phyloP scores from a whole-genome alignment of 2,888 invertebrate species.

The Lasioglossum malachurum region DNA sequence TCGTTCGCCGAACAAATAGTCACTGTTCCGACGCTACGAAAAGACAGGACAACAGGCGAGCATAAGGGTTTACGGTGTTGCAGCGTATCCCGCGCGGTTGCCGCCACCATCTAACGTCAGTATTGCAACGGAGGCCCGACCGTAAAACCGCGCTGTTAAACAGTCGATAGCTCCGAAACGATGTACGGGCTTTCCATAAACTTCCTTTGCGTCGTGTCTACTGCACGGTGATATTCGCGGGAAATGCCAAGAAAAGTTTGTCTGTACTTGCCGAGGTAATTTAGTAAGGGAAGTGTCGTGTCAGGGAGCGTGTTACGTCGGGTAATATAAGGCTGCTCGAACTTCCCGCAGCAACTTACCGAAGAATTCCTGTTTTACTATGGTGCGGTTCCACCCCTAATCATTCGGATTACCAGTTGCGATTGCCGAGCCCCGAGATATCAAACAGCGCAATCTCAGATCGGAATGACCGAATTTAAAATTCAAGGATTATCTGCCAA shows the following conservation, averaged over 20 bases:
- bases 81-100: slow-evolving; percentile 63
- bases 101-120: slow-evolving; percentile 66
- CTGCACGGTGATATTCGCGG: slow-evolving; percentile 17
- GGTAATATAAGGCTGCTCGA: background rate
- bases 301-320: background rate
- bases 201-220: slow-evolving; percentile 40
- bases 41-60: slow-evolving; percentile 19
- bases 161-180: slow-evolving; percentile 57
- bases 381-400: background rate
- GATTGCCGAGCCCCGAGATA: background rate
- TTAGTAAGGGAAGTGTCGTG: background rate
- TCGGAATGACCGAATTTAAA: background rate
- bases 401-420: background rate
- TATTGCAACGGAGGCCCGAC: slow-evolving; percentile 66
- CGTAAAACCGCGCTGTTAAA: slow-evolving; percentile 74
- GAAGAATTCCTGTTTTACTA: background rate
- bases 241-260: slow-evolving; percentile 34
- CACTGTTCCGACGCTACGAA: slow-evolving; percentile 22
- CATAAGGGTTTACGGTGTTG: slow-evolving; percentile 72
- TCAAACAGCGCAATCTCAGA: background rate
- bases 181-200: slow-evolving; percentile 70
- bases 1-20: slow-evolving; percentile 57
- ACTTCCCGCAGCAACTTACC: background rate
- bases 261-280: background rate
- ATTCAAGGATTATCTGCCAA: background rate